phyloP scores from a whole-genome alignment of 2,888 invertebrate species.

The Lepidocyrtoides sp. region DNA sequence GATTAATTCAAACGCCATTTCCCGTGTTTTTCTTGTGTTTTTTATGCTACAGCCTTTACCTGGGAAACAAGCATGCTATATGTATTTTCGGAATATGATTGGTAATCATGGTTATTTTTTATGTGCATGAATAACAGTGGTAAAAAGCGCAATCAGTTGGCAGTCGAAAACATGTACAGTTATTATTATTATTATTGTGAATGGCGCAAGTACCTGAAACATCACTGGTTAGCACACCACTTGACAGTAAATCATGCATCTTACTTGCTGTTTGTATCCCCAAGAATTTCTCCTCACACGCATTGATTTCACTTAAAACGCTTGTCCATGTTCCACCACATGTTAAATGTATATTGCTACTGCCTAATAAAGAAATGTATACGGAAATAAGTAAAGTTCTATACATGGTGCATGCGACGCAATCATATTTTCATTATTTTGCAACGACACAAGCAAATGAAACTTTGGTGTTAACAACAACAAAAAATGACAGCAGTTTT shows the following conservation, averaged over 20 bases:
- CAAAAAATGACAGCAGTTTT: neutral
- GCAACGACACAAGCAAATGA: neutral
- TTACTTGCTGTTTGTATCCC: neutral
- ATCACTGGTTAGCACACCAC: neutral
- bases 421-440: neutral
- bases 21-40: too few relatives aligned
- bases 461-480: neutral
- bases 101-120: too few relatives aligned
- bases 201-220: neutral
- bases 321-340: conserved; percentile 24
- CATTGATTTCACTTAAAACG: conserved; percentile 32
- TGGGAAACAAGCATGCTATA: too few relatives aligned
- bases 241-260: neutral
- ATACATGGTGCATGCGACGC: too few relatives aligned
- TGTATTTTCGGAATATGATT: too few relatives aligned
- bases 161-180: too few relatives aligned
- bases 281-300: neutral
- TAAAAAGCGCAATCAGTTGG: too few relatives aligned
- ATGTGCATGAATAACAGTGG: too few relatives aligned
- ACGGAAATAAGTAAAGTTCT: neutral
- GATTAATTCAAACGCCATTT: too few relatives aligned
- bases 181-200: too few relatives aligned
- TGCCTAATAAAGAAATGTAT: conserved; percentile 26
- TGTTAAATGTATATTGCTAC: neutral
- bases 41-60: too few relatives aligned